Base-by-base conservation (phyloP, 2,113 vertebrate genomes). In the Sphaerodactylus townsendi region DNA sequence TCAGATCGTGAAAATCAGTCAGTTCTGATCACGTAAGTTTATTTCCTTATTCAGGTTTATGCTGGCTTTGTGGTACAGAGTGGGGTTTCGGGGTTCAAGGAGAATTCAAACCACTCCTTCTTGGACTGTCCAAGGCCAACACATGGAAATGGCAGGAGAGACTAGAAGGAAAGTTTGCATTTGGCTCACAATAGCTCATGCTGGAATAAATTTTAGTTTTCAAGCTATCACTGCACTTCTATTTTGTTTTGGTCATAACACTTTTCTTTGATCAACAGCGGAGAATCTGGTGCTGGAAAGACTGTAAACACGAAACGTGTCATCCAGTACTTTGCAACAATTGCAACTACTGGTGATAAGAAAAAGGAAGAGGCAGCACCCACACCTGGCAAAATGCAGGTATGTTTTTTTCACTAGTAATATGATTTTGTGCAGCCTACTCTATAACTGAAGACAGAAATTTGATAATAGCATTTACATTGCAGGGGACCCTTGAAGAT, bases 1-100 rank as follows among this genome's bases (percentile, higher is more conserved):
- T 81, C 82, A 97, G 96, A 97, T 91, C 95, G 96, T 1, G 97
- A 98, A 91, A 97, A 97, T 89, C 97, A 97, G 95, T 97, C 97
- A 1, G 88, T 98, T 91, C 91, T 97, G 92, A 97, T 97, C 80
- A 97, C 96, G 97, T 97, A 93, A 23, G 97, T 96, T 28, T 69
- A 37, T 46, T 72, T 81, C 77, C 53, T 59, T 90, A 44, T 39
- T 76, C 1, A 4, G 5, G 3, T 87, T 72, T 75, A 23, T 44
- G 33, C 44, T 0, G 0, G 53, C 9, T 62, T 65, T 82, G 73
- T 79, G 33, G 30, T 0, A 50, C n/a, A n/a, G n/a, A n/a, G n/a
- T n/a, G n/a, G 21, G 2, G 21, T 21, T 56, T 56, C 19, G 53
- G 19, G 53, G 53, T 6, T 56, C 53, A 56, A 56, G 6, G 21